A percentile compares a stretch with the other conserved stretches of the same genome.
phyloP scores from a whole-genome alignment of 2,797 vertebrate genomes.

The Lepilemur septentrionalis region DNA sequence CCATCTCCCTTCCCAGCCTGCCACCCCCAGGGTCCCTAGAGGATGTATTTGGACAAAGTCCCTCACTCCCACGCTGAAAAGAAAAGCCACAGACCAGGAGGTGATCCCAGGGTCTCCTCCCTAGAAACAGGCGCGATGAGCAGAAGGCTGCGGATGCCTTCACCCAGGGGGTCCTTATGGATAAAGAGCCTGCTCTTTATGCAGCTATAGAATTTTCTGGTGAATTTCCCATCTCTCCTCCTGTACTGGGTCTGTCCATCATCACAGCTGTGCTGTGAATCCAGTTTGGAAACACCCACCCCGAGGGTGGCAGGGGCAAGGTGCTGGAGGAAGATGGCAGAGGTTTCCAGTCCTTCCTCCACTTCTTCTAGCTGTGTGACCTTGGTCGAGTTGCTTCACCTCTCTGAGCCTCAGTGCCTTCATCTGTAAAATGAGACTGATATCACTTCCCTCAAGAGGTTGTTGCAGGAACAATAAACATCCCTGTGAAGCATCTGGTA shows the following conservation, averaged over 20 bases:
- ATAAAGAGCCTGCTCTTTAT: background rate
- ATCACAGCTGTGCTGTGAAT: background rate
- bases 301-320: background rate
- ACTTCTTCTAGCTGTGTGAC: background rate
- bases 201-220: background rate
- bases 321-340: background rate
- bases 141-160: background rate
- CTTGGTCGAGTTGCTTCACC: background rate
- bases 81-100: background rate
- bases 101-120: background rate
- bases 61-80: background rate
- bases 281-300: background rate
- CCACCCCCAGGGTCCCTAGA: rapidly evolving
- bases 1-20: background rate
- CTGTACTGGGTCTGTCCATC: background rate
- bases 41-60: background rate
- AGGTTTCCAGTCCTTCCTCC: background rate
- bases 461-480: background rate
- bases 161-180: background rate
- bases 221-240: background rate
- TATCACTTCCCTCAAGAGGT: background rate
- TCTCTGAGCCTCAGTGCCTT: background rate
- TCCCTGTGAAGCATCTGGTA: background rate
- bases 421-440: background rate
- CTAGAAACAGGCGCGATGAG: background rate